Percentiles rank a stretch among this genome's conserved stretches.
phyloP scores from a whole-genome alignment of 2,113 vertebrate species.

The Willisornis vidua region DNA sequence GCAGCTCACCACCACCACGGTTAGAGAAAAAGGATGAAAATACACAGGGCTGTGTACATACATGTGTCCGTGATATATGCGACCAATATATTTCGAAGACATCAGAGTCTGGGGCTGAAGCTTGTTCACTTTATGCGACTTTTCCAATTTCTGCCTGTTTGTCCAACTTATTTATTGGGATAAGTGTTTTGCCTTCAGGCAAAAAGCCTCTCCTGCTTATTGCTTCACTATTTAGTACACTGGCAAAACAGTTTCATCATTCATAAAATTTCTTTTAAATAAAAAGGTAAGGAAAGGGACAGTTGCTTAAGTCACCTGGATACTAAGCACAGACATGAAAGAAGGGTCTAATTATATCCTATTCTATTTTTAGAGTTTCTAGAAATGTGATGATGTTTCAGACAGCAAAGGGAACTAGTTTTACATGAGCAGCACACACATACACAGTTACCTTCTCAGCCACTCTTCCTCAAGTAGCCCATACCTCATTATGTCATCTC shows the following conservation, averaged over 20 bases:
- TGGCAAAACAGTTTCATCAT: background rate
- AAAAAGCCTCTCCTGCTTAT: background rate
- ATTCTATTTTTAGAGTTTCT: background rate
- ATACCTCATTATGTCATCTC: background rate
- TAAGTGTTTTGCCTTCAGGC: background rate
- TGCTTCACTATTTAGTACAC: background rate
- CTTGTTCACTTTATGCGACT: background rate
- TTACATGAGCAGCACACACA: background rate
- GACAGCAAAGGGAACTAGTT: background rate
- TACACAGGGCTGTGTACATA: background rate
- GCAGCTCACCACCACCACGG: fast-evolving
- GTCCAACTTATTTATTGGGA: background rate
- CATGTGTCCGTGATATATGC: fast-evolving
- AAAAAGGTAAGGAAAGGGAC: background rate
- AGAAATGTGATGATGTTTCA: background rate
- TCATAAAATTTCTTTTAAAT: background rate
- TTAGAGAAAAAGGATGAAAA: background rate
- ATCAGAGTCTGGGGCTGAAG: background rate
- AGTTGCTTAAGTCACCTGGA: background rate
- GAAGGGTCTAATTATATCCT: background rate
- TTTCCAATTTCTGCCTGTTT: background rate
- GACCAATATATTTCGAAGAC: background rate
- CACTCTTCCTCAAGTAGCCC: background rate
- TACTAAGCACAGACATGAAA: background rate
- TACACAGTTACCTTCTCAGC: background rate